Percentiles rank a stretch among this genome's conserved stretches.
phyloP scores from a whole-genome alignment of 2,888 invertebrate species.

The Lutraria lutraria region DNA sequence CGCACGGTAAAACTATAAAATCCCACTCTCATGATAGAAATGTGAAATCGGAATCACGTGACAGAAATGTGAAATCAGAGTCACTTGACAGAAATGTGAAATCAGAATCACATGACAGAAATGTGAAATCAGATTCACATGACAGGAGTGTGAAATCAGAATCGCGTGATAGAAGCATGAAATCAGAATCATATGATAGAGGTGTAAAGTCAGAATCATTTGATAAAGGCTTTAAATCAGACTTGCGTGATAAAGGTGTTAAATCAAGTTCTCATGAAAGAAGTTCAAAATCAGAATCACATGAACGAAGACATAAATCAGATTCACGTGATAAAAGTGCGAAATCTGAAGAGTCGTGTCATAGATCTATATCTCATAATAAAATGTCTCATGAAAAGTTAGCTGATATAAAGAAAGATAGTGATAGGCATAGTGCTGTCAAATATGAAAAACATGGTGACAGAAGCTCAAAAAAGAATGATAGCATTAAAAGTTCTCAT shows the following conservation, averaged over 20 bases:
- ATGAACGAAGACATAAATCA: neutral
- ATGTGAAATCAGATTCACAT: neutral
- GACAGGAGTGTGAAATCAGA: neutral
- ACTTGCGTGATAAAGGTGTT: constrained; percentile 6
- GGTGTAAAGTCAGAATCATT: neutral
- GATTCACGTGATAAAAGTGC: neutral
- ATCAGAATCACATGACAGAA: constrained; percentile 1
- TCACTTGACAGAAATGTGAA: neutral
- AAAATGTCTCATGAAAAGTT: neutral
- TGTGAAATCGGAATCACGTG: neutral
- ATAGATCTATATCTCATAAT: neutral
- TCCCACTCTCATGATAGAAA: neutral
- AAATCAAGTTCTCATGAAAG: neutral
- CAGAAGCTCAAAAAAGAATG: neutral
- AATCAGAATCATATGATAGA: neutral
- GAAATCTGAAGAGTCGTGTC: neutral
- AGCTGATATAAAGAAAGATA: neutral
- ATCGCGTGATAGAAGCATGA: neutral
- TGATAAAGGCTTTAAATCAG: neutral
- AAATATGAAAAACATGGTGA: constrained; percentile 4
- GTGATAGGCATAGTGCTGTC: constrained; percentile 9
- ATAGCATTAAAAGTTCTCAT: neutral
- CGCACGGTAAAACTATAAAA: neutral
- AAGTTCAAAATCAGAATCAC: neutral
- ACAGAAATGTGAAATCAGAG: neutral